phyloP scores from a whole-genome alignment of 2,113 vertebrate species.

The Halichoerus grypus region DNA sequence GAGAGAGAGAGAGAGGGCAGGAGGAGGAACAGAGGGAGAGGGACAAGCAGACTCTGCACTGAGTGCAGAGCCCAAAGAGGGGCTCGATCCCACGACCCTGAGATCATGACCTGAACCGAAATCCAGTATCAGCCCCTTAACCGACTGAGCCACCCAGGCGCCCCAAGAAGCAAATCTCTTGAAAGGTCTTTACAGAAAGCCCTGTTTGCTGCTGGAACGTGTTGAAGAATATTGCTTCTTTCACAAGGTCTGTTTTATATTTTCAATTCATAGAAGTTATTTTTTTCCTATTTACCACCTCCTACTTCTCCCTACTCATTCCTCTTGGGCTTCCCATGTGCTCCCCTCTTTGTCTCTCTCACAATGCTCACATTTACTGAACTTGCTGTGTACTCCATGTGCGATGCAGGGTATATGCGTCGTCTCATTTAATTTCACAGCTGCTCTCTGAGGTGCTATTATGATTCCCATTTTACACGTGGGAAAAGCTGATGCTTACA shows the following conservation, averaged over 20 bases:
- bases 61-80: too few species aligned
- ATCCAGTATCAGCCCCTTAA: too few species aligned
- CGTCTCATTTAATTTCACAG: neutral
- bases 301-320: neutral
- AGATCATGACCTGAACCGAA: too few species aligned
- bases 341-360: neutral
- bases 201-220: neutral
- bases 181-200: neutral
- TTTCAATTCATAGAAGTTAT: neutral
- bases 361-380: too few species aligned
- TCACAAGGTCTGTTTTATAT: neutral
- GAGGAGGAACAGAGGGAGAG: too few species aligned
- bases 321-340: neutral
- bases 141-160: too few species aligned
- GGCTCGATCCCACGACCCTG: too few species aligned
- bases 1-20: too few species aligned
- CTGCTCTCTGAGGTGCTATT: neutral
- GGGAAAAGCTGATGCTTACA: neutral
- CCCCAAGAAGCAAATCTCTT: neutral
- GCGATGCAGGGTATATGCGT: fast-evolving
- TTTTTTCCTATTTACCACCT: neutral
- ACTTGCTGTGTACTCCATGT: too few species aligned
- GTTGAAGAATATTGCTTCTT: neutral
- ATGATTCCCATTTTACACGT: neutral
- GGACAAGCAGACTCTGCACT: too few species aligned